A percentile compares a stretch with the other conserved stretches of the same genome.
phyloP scores from a whole-genome alignment of 2,113 vertebrate species.

The Microtus oregoni region DNA sequence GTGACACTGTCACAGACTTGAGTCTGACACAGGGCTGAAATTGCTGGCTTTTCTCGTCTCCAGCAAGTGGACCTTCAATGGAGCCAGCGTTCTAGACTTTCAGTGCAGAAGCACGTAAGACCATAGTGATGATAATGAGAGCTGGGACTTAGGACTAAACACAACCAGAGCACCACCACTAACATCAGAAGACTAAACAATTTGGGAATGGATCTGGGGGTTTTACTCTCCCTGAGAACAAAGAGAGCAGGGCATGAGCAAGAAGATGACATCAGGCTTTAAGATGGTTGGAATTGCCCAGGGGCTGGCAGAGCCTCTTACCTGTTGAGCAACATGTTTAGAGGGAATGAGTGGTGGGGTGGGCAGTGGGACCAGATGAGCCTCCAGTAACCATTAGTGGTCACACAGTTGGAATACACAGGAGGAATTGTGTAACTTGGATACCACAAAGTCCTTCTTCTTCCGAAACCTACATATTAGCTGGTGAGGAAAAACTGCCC shows the following conservation, averaged over 20 bases:
- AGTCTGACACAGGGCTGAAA: background rate
- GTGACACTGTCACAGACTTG: background rate
- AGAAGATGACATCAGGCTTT: conserved; percentile 14
- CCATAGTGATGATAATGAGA: background rate
- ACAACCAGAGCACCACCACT: background rate
- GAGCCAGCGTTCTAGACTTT: background rate
- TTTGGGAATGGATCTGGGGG: background rate
- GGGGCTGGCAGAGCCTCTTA: background rate
- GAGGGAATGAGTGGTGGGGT: background rate
- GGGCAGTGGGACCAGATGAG: conserved; percentile 26
- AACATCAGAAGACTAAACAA: background rate
- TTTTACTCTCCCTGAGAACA: conserved; percentile 49
- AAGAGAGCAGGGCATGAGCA: conserved; percentile 24
- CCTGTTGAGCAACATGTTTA: background rate
- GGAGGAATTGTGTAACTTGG: background rate
- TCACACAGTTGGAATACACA: background rate
- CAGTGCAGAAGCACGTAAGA: background rate
- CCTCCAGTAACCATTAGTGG: background rate
- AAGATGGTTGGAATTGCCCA: background rate
- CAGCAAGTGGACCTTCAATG: background rate
- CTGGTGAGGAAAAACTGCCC: background rate
- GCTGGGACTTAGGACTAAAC: background rate
- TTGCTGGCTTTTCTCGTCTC: background rate
- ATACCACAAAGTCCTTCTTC: background rate
- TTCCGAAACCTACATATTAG: background rate